Conservation (phyloP, 2,888 invertebrate species). For the Ormyrus labotus region DNA sequence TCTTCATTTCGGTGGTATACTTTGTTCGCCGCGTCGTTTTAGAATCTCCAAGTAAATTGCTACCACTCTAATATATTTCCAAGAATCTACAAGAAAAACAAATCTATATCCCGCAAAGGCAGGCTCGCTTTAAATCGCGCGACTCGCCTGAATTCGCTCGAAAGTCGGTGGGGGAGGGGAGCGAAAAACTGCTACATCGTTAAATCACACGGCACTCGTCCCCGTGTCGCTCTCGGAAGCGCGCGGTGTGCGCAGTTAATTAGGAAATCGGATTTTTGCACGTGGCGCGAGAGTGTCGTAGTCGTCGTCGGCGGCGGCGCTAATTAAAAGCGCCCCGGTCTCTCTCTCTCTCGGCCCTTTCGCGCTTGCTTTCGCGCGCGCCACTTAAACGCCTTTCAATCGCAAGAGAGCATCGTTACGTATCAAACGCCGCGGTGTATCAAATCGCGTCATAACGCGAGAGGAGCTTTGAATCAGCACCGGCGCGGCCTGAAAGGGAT, state of each 20-base stretch:
- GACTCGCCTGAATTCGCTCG: too few relatives aligned
- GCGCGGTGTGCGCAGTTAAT: neutral
- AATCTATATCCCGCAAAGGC: too few relatives aligned
- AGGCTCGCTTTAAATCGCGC: too few relatives aligned
- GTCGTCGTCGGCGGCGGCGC: neutral
- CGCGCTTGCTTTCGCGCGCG: slow-evolving; percentile 7
- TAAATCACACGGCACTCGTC: neutral
- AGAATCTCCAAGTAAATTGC: too few relatives aligned
- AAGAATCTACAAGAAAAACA: too few relatives aligned
- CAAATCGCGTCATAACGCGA: slow-evolving; percentile 45
- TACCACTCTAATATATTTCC: too few relatives aligned
- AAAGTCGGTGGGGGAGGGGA: too few relatives aligned
- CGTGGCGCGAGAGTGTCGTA: neutral
- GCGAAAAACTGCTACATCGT: too few relatives aligned
- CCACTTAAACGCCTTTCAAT: slow-evolving; percentile 49
- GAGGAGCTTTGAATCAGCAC: slow-evolving; percentile 25
- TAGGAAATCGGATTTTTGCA: neutral
- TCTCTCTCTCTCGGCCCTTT: neutral
- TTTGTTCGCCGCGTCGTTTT: too few relatives aligned
- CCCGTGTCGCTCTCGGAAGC: neutral
- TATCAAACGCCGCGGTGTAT: slow-evolving; percentile 34
- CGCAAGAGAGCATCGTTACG: slow-evolving; percentile 32
- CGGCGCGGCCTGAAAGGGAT: slow-evolving; percentile 3
- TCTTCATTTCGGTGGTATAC: neutral
- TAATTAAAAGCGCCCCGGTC: slow-evolving; percentile 32